Evolutionary conservation across 2,888 invertebrate genomes (phyloP).

Genomic region (Polydesmus complanatus): DNA sequence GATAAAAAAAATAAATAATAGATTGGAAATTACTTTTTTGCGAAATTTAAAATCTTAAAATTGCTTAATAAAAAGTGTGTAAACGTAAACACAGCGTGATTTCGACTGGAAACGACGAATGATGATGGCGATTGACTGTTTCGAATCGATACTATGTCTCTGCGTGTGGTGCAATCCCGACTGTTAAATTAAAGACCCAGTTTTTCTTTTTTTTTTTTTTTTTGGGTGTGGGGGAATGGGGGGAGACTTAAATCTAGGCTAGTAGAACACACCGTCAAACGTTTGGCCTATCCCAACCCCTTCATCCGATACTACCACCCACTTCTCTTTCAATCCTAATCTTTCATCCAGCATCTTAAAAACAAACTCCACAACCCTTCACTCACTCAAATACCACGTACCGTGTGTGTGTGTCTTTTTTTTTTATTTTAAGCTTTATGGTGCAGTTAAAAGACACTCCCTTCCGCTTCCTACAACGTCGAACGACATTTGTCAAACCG

Average conservation of each 20-base stretch:
- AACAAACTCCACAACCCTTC: not conserved
- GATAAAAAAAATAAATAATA: no score
- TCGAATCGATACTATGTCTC: not conserved
- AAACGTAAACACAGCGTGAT: not conserved
- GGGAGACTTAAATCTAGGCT: not conserved
- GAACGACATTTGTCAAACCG: no score
- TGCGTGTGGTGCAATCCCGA: not conserved
- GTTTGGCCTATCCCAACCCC: no score
- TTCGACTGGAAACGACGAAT: not conserved
- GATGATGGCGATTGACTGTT: not conserved
- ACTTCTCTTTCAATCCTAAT: no score
- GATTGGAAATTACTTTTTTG: not conserved
- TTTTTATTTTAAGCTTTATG: no score
- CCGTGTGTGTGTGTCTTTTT: not conserved
- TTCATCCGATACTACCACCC: no score
- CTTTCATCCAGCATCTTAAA: no score
- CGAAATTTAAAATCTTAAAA: not conserved
- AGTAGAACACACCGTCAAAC: not conserved
- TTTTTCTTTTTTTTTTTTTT: not conserved
- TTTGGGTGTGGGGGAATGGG: no score
- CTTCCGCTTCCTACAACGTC: no score
- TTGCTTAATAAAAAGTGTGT: no score
- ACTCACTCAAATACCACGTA: not conserved
- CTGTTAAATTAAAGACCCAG: not conserved
- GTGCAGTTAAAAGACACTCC: not conserved